Evolutionary conservation across 2,797 vertebrate species (phyloP), one percentile per base, ranked within the genome.

Genomic region (Chrosomus eos): DNA sequence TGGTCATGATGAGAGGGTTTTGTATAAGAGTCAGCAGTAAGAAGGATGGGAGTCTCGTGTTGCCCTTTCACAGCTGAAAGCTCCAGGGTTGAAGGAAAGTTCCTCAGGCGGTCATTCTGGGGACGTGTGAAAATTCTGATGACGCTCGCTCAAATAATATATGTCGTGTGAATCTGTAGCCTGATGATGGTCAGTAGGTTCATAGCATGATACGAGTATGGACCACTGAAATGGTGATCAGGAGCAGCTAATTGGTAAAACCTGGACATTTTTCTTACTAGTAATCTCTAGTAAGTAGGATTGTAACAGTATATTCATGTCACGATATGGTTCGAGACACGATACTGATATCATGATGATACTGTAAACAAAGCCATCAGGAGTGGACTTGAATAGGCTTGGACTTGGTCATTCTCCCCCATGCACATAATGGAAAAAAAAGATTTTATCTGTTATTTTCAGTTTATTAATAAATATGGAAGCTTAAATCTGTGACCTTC

Each of bases 61-160:
- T 93, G 93, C 94, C 94, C 94, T 92, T 91, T 87, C 86, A 75
- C 89, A 94, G 92, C 93, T 95, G 93, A 93, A 94, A 93, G 91
- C 76, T 51, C 93, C 87, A 9, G 90, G 93, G 93, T 93, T 94
- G 89, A 94, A 90, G 82, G 85, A 92, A 91, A 94, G 92, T 93
- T 94, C 94, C 90, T 84, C 4, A 75, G 66, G 88, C 77, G 93
- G 94, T 95, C 93, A 94, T 67, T 80, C 87, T 31, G 88, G 90
- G 92, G 93, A 92, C 92, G 91, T 94, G 93, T 92, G 93, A 87
- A 84, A 84, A 71, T 85, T 72, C 53, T 33, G 55, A 62, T 16
- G 62, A 51, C 0, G 10, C 62, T 53, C 0, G 10, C 62, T 53
- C 14, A 48, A 48, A 48, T 16, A 48, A 48, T 16, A 14, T 45